Conservation (phyloP, 2,797 vertebrate species). For the Distichodus sexfasciatus region DNA sequence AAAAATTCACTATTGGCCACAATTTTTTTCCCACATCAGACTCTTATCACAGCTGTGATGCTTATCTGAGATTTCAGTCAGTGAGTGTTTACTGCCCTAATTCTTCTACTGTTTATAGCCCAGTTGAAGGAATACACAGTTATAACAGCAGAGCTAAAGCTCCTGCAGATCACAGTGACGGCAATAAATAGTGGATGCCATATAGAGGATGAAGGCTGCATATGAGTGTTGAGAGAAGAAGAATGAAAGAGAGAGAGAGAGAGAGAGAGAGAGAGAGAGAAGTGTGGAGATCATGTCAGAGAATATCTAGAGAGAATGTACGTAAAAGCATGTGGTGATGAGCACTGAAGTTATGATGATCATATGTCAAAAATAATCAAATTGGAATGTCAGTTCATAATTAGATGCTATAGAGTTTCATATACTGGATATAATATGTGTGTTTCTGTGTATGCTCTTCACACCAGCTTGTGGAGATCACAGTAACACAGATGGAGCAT, state of each 20-base stretch:
- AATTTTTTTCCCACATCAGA: too few relatives aligned
- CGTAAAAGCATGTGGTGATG: slow-evolving; percentile 16
- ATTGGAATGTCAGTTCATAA: slow-evolving; percentile 9
- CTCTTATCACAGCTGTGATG: too few relatives aligned
- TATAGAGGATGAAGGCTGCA: not conserved
- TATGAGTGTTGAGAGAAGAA: not conserved
- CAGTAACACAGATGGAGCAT: slow-evolving; percentile 41
- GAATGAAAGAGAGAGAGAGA: not conserved
- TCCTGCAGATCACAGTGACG: not conserved
- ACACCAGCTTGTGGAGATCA: slow-evolving; percentile 20
- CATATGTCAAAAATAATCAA: slow-evolving; percentile 17
- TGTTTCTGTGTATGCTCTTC: slow-evolving; percentile 5
- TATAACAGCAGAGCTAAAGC: not conserved
- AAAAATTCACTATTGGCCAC: too few relatives aligned
- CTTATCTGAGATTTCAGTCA: too few relatives aligned
- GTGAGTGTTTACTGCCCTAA: too few relatives aligned
- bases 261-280: not conserved
- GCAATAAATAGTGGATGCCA: slow-evolving; percentile 6
- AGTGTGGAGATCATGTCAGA: not conserved
- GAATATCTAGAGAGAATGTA: slow-evolving; percentile 5
- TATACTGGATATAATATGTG: not conserved
- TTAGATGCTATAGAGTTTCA: not conserved
- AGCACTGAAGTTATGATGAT: slow-evolving; percentile 9
- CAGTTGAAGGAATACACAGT: not conserved
- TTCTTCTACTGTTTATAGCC: too few relatives aligned